Conservation (phyloP, 2,888 invertebrate genomes). For the Prosapia bicincta region DNA sequence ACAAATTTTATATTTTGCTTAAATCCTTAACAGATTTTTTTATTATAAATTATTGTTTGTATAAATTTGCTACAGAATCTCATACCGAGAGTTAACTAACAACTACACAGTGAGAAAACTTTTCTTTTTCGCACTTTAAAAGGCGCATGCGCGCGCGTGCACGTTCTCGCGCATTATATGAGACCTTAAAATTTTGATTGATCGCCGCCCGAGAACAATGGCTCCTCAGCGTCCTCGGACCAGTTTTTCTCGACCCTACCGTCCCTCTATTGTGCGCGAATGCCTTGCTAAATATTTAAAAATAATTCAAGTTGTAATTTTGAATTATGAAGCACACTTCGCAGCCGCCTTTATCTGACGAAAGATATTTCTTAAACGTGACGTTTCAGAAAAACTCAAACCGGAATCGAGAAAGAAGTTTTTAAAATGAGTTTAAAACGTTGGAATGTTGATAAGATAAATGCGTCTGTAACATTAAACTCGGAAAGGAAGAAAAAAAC, state of each 20-base stretch:
- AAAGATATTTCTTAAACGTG: not conserved
- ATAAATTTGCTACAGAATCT: too few species aligned
- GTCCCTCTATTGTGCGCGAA: not conserved
- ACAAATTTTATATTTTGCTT: too few species aligned
- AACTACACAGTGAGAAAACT: too few species aligned
- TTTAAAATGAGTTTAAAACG: not conserved
- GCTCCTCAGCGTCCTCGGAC: not conserved
- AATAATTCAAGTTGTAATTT: slow-evolving; percentile 15
- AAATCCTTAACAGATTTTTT: too few species aligned
- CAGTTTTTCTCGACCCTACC: not conserved
- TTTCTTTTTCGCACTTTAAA: too few species aligned
- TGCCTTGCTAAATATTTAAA: not conserved
- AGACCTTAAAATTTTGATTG: not conserved
- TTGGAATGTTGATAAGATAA: slow-evolving; percentile 13
- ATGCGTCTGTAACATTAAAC: slow-evolving; percentile 20
- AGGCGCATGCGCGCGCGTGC: too few species aligned
- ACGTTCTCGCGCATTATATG: too few species aligned
- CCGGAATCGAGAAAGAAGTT: not conserved
- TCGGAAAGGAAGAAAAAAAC: not conserved
- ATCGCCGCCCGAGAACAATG: not conserved
- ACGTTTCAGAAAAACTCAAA: not conserved
- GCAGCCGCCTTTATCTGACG: not conserved
- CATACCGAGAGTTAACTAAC: too few species aligned
- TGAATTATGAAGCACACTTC: not conserved
- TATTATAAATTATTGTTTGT: too few species aligned